A percentile compares a stretch with the other conserved stretches of the same genome.
Conservation (phyloP, 2,888 invertebrate species). For the Steinernema hermaphroditum region DNA sequence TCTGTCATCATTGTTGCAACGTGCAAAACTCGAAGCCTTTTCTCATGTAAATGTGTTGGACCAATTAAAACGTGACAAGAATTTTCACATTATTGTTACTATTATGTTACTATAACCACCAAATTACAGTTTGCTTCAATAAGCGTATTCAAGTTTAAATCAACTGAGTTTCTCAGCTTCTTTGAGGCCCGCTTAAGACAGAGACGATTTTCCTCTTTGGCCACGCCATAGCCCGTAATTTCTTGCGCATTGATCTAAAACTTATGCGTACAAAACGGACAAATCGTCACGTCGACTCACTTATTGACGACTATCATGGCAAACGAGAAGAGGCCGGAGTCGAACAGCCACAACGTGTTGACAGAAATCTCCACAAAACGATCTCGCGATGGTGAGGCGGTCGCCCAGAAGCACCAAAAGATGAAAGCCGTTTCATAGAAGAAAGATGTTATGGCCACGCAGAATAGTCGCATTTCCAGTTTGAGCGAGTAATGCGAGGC, state of each 20-base stretch:
- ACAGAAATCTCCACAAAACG: background rate
- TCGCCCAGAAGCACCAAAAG: background rate
- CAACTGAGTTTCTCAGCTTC: no score
- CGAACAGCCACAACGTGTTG: background rate
- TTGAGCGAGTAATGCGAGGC: background rate
- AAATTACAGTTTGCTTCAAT: no score
- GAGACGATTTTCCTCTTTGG: no score
- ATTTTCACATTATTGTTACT: no score
- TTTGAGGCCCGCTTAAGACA: no score
- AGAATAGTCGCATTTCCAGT: background rate
- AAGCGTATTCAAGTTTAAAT: no score
- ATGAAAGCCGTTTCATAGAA: background rate
- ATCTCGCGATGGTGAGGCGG: no score
- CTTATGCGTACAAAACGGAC: background rate
- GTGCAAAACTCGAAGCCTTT: no score
- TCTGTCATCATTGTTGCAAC: no score
- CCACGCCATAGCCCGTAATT: background rate
- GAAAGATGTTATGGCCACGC: background rate
- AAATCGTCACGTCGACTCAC: background rate
- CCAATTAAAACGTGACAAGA: no score
- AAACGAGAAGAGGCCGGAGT: background rate
- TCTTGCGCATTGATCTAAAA: background rate
- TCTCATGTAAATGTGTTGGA: no score
- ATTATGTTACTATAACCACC: no score
- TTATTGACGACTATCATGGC: background rate